phyloP scores from a whole-genome alignment of 2,888 invertebrate species.

The Polydrusus cervinus region DNA sequence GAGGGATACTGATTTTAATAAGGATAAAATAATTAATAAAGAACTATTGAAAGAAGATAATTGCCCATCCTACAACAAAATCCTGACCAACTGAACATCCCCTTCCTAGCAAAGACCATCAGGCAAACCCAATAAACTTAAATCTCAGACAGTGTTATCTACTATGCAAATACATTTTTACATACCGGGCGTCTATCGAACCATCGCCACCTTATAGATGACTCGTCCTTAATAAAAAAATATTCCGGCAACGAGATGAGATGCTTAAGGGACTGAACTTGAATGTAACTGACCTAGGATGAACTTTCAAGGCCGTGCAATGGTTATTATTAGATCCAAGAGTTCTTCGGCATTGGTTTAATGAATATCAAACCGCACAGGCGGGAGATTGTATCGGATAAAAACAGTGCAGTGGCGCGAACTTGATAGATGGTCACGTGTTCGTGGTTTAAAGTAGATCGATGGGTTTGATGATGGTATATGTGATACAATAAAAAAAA shows the following conservation, averaged over 20 bases:
- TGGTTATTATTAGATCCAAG: constrained; percentile 52
- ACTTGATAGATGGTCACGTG: constrained; percentile 38
- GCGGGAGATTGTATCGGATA: constrained; percentile 29
- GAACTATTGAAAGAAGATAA: no score
- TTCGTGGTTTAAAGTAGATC: constrained; percentile 30
- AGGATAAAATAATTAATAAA: no score
- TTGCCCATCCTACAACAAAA: no score
- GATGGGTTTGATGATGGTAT: neutral
- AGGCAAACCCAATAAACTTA: neutral
- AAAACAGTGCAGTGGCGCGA: constrained; percentile 47
- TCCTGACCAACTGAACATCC: no score
- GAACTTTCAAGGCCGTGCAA: constrained; percentile 65
- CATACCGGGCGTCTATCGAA: constrained; percentile 35
- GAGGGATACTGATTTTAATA: no score
- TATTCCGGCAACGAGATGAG: constrained; percentile 39
- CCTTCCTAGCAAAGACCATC: no score
- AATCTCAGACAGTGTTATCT: constrained; percentile 38
- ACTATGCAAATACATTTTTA: constrained; percentile 49
- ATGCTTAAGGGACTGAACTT: constrained; percentile 40
- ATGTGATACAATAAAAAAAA: no score
- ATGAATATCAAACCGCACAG: constrained; percentile 50
- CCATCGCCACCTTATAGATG: constrained; percentile 38
- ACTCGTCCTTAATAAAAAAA: constrained; percentile 39
- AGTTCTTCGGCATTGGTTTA: constrained; percentile 48
- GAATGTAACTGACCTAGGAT: constrained; percentile 65